Evolutionary conservation across 2,797 vertebrate genomes (phyloP).

Genomic region (Acipenser oxyrinchus): DNA sequence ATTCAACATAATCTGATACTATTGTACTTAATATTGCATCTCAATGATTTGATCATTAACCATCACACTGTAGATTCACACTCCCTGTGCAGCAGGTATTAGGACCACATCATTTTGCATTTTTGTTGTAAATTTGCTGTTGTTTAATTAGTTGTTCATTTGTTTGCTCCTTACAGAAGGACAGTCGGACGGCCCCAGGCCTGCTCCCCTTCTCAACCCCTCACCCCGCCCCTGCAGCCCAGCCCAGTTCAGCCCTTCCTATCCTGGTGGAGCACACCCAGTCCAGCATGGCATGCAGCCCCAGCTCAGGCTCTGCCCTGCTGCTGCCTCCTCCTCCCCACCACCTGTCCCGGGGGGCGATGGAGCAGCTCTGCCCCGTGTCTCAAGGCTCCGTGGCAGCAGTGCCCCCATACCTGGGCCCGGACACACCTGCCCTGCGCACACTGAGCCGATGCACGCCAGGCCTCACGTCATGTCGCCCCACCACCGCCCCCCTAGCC

Average conservation of each 20-base stretch:
- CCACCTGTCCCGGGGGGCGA: conserved; percentile 47
- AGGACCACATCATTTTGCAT: conserved; percentile 45
- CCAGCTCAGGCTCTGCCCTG: conserved; percentile 61
- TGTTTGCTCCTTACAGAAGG: conserved; percentile 30
- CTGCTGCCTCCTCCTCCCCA: conserved; percentile 58
- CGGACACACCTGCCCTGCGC: conserved; percentile 89
- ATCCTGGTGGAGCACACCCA: conserved; percentile 53
- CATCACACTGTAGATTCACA: too few relatives aligned
- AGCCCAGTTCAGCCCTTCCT: conserved; percentile 47
- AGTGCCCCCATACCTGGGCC: conserved; percentile 88
- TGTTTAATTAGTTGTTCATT: background rate
- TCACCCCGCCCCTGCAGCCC: conserved; percentile 43
- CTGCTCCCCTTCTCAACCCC: conserved; percentile 34
- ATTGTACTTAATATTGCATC: too few relatives aligned
- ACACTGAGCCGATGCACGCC: conserved; percentile 91
- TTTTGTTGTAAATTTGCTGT: background rate
- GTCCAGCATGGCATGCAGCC: conserved; percentile 56
- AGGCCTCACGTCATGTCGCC: conserved; percentile 95
- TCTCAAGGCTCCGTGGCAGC: conserved; percentile 69
- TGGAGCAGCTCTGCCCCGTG: conserved; percentile 52
- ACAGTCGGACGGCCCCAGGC: conserved; percentile 32
- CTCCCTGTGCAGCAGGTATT: background rate
- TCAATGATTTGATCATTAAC: too few relatives aligned
- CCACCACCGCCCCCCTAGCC: conserved; percentile 65
- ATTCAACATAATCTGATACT: too few relatives aligned